These are phyloP conservation scores for Erynnis tages DNA, from an alignment of 2,888 invertebrate species.

Conservation along the genomic window DNA sequence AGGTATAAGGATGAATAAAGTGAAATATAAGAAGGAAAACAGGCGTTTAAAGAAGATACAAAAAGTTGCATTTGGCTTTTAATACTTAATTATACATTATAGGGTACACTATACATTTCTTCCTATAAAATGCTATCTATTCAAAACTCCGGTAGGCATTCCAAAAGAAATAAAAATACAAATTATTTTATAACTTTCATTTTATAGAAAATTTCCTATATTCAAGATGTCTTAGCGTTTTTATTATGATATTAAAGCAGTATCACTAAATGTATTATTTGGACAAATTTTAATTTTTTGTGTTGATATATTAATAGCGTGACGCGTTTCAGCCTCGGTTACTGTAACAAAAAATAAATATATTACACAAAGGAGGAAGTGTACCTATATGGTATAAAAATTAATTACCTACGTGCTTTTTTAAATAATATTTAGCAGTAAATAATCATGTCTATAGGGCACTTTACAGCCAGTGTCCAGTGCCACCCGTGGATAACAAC, in stretches of 20 bases:
- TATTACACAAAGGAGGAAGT: not conserved
- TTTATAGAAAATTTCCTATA: slow-evolving; percentile 80
- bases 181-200: slow-evolving; percentile 72
- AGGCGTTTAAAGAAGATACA: slow-evolving; percentile 39
- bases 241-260: slow-evolving; percentile 81
- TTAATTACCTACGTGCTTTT: no score
- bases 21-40: slow-evolving; percentile 2
- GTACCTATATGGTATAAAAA: not conserved
- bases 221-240: slow-evolving; percentile 72
- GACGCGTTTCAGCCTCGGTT: slow-evolving; percentile 57
- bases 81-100: slow-evolving; percentile 81
- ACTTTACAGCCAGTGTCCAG: no score
- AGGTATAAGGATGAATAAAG: not conserved
- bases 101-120: slow-evolving; percentile 81
- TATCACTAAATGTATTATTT: slow-evolving; percentile 80
- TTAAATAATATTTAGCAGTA: no score
- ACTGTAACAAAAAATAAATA: slow-evolving; percentile 56
- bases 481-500: no score
- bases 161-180: slow-evolving; percentile 73
- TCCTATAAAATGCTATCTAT: slow-evolving; percentile 82
- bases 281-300: slow-evolving; percentile 72
- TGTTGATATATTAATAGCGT: slow-evolving; percentile 55
- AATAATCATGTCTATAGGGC: no score
- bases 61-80: slow-evolving; percentile 75
- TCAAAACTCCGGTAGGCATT: slow-evolving; percentile 79